Base-by-base conservation (phyloP, 2,113 vertebrate species). In the Microcebus tavaratra region DNA sequence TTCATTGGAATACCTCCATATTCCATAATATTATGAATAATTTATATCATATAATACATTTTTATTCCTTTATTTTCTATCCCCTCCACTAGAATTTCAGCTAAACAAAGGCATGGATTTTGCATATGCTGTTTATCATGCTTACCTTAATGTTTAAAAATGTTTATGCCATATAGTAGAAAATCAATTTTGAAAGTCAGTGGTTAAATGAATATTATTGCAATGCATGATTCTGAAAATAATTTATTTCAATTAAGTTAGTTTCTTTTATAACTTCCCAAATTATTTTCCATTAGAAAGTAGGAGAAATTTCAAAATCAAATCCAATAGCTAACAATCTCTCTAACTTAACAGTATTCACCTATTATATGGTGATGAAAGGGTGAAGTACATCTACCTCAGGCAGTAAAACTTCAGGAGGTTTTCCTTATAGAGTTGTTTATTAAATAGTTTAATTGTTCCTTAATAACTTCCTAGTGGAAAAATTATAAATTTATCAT, bases 231-330 rank as follows among this genome's bases (percentile, higher is more conserved):
- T 65, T 83, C 84, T 84, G n/a, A 83, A 3, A 72, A 5, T 85
- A 86, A 75, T 75, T 75, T 50, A 72, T 80, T 75, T 88, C 75
- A 88, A 25, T 63, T 4, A 55, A 70, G 27, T 59, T 36, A 50
- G 23, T 57, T 63, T 97, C 80, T 88, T 87, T 29, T 90, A 92
- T 61, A 31, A 91, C 45, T 88, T 94, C 27, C n/a, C 55, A 93
- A 78, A 55, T 25, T 0, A 2, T 91, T 53, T 82, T 83, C 23
- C 42, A 85, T 73, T 88, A 5, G 34, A 84, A 97, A 88, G 27
- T 80, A 3, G 59, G 5, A 93, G 61, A 85, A n/a, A 78, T 61
- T 90, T 67, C 45, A 90, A 31, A n/a, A 95, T 39, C 9, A 94
- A 95, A 34, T 72, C 0, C 6, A 25, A 75, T 76, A 87, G 14